Conservation (phyloP, 2,113 vertebrate species). For the Rattus norvegicus region GRCr8 NC_086032.1:6915501-6916000, state of each 20-base stretch:
- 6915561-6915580: constrained; percentile 5
- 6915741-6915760: constrained; percentile 15
- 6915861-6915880: background rate
- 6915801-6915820: constrained; percentile 1
- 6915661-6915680: constrained; percentile 29
- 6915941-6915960: constrained; percentile 31
- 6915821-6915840: background rate
- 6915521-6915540: constrained; percentile 38
- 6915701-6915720: background rate
- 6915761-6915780: constrained; percentile 8
- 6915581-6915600: background rate
- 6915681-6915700: constrained; percentile 27
- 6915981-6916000: constrained; percentile 27
- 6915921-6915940: background rate
- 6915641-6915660: background rate
- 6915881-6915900: background rate
- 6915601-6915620: background rate
- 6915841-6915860: background rate
- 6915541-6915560: background rate
- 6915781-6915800: constrained; percentile 46
- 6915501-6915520: constrained; percentile 20
- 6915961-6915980: constrained; percentile 41
- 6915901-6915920: background rate
- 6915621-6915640: background rate
- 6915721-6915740: background rate